Conservation (phyloP, 2,888 invertebrate species). For the Dermolepida albohirtum region DNA sequence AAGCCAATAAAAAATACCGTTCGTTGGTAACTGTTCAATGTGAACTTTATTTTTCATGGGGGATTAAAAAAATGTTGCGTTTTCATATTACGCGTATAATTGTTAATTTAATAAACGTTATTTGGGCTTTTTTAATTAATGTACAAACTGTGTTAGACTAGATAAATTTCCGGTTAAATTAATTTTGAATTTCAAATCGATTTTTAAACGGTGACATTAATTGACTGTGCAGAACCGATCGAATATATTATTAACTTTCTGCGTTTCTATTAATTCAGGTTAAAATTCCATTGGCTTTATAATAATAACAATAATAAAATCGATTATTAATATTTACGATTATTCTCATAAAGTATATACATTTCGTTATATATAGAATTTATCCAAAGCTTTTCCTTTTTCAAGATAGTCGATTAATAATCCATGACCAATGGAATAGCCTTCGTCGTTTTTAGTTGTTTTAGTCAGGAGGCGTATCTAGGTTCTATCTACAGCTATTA, state of each 20-base stretch:
- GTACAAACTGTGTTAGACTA: not conserved
- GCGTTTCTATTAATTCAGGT: too few relatives aligned
- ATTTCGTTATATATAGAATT: too few relatives aligned
- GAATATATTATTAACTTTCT: not conserved
- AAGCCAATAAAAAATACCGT: conserved; percentile 3
- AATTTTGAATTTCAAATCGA: conserved; percentile 4
- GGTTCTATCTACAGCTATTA: too few relatives aligned
- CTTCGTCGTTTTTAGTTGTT: too few relatives aligned
- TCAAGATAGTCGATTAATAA: too few relatives aligned
- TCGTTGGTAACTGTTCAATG: conserved; percentile 3
- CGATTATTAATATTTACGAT: too few relatives aligned
- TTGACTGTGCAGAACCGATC: not conserved
- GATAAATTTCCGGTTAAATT: conserved; percentile 7
- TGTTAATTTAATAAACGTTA: not conserved
- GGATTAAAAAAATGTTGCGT: not conserved
- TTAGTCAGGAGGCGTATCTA: too few relatives aligned
- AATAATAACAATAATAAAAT: too few relatives aligned
- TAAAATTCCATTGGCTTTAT: too few relatives aligned
- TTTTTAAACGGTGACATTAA: not conserved
- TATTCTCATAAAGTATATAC: too few relatives aligned
- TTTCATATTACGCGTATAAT: not conserved
- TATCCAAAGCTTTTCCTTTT: too few relatives aligned
- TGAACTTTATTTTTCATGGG: not conserved
- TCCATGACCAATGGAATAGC: too few relatives aligned
- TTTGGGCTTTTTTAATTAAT: not conserved